These are phyloP conservation scores for Lanius ludovicianus DNA, from an alignment of 2,113 vertebrate genomes.

Conservation along the genomic window DNA sequence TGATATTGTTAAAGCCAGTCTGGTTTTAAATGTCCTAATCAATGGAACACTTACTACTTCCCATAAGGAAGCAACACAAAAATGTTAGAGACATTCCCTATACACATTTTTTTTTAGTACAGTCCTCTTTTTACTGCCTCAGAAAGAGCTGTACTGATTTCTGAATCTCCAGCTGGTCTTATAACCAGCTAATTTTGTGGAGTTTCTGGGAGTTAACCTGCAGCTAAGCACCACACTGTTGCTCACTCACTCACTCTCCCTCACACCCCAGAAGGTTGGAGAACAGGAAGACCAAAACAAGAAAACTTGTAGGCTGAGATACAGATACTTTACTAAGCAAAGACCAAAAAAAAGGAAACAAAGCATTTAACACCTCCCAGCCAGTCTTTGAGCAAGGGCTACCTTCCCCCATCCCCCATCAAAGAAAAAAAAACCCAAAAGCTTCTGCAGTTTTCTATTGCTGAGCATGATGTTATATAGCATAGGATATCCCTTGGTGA, in stretches of 20 bases:
- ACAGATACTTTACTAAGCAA: neutral
- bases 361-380: neutral
- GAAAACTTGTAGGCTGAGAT: neutral
- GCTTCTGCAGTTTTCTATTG: neutral
- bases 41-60: neutral
- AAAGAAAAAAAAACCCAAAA: neutral
- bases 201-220: neutral
- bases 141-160: neutral
- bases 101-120: neutral
- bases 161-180: neutral
- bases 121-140: neutral
- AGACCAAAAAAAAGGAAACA: neutral
- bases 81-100: neutral
- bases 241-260: neutral
- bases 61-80: neutral
- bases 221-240: neutral
- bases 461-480: neutral
- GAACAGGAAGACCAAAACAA: neutral
- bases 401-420: fast-evolving
- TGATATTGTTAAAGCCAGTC: neutral
- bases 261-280: fast-evolving
- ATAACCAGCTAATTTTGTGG: neutral
- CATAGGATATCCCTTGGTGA: neutral
- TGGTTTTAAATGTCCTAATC: neutral
- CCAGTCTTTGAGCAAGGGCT: neutral